Percentiles rank a stretch among this genome's conserved stretches.
Evolutionary conservation across 2,113 vertebrate genomes (phyloP).

Genomic region (Candoia aspera): DNA sequence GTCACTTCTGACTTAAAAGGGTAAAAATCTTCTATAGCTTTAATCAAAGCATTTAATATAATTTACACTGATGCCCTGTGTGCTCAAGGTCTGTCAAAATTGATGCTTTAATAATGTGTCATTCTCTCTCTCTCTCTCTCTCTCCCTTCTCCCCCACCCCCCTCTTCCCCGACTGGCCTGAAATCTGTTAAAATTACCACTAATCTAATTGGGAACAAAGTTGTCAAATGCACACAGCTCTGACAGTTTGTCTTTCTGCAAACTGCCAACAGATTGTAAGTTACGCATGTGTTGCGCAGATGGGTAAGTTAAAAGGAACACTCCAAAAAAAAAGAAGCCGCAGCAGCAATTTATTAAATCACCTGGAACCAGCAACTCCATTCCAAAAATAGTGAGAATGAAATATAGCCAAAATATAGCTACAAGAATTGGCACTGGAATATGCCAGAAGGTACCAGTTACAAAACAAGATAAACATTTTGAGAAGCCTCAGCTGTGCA

Average conservation of each 20-base stretch:
- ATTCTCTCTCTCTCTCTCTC: slow-evolving; percentile 61
- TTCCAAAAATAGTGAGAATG: slow-evolving; percentile 90
- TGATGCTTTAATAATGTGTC: slow-evolving; percentile 84
- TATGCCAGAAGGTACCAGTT: slow-evolving; percentile 86
- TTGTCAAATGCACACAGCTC: slow-evolving; percentile 82
- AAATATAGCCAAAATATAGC: slow-evolving; percentile 82
- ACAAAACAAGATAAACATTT: slow-evolving; percentile 91
- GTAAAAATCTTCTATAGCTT: slow-evolving; percentile 82
- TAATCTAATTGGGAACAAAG: slow-evolving; percentile 87
- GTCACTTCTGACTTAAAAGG: slow-evolving; percentile 79
- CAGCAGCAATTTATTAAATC: slow-evolving; percentile 87
- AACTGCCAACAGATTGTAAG: slow-evolving; percentile 87
- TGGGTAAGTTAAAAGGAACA: slow-evolving; percentile 88
- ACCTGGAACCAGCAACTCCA: slow-evolving; percentile 87
- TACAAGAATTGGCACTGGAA: slow-evolving; percentile 81
- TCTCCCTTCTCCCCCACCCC: slow-evolving; percentile 46
- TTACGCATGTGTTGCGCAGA: slow-evolving; percentile 88
- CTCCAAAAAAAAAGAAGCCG: slow-evolving; percentile 50
- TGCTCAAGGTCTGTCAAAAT: slow-evolving; percentile 80
- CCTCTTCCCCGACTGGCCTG: slow-evolving; percentile 72
- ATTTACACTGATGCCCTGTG: slow-evolving; percentile 82
- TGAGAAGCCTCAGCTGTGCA: slow-evolving; percentile 87
- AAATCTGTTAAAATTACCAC: slow-evolving; percentile 89
- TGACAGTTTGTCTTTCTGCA: slow-evolving; percentile 88
- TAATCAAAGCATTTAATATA: slow-evolving; percentile 86